Conservation (phyloP, 2,888 invertebrate species). For the Lacanobia oleracea region DNA sequence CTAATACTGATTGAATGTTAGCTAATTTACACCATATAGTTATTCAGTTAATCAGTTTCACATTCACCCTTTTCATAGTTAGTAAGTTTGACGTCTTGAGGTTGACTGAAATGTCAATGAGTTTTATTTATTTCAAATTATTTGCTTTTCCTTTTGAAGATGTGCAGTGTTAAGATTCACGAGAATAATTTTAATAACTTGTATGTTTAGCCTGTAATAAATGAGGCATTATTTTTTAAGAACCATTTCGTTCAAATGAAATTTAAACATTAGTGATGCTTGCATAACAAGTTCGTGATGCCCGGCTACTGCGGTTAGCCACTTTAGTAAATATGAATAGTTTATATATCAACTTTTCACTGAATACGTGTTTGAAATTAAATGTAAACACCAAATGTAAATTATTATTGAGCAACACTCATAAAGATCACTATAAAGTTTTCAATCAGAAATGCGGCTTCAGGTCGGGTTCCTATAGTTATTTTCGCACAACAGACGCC, state of each 20-base stretch:
- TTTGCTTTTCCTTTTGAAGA: conserved; percentile 26
- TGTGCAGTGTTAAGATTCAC: conserved; percentile 15
- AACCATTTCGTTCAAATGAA: conserved; percentile 18
- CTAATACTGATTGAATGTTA: conserved; percentile 3
- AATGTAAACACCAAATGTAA: conserved; percentile 74
- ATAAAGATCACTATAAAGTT: conserved; percentile 64
- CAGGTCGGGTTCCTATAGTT: conserved; percentile 63
- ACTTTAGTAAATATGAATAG: conserved; percentile 80
- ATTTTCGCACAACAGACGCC: conserved; percentile 71
- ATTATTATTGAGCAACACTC: conserved; percentile 72
- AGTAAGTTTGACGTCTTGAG: conserved; percentile 26
- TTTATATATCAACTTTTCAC: conserved; percentile 75
- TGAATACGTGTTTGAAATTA: conserved; percentile 78
- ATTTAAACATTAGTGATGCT: conserved; percentile 66
- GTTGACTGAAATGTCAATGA: conserved; percentile 48
- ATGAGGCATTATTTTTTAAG: conserved; percentile 9
- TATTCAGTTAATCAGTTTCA: conserved; percentile 3
- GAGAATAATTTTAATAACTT: conserved; percentile 2
- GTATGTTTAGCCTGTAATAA: not conserved
- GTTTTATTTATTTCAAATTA: conserved; percentile 44
- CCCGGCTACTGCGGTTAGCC: conserved; percentile 53
- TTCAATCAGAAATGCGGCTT: conserved; percentile 65
- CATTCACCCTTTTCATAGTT: not conserved
- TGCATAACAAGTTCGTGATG: conserved; percentile 80
- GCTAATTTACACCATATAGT: not conserved